Evolutionary conservation across 2,797 vertebrate genomes (phyloP).

Genomic region (Eulemur rubriventer): DNA sequence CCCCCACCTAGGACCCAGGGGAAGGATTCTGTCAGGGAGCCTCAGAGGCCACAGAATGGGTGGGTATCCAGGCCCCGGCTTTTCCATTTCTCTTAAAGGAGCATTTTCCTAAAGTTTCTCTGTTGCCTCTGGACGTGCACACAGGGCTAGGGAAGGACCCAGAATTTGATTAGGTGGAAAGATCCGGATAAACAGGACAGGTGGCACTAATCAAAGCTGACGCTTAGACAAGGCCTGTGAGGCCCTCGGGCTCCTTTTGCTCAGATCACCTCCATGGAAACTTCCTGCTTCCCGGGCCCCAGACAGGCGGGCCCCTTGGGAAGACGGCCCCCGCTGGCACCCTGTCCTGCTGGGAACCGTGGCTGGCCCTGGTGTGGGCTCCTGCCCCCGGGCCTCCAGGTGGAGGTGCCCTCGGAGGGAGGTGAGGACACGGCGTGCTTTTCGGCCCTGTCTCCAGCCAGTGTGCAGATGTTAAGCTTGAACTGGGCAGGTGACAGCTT

Average conservation of each 20-base stretch:
- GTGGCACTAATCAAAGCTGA: neutral
- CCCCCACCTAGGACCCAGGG: neutral
- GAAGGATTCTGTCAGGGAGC: neutral
- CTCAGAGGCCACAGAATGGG: neutral
- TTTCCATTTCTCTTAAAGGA: neutral
- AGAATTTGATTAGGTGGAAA: neutral
- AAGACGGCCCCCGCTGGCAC: neutral
- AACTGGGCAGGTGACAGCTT: neutral
- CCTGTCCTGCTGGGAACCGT: rapidly evolving
- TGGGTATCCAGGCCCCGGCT: neutral
- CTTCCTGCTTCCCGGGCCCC: neutral
- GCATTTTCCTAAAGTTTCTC: neutral
- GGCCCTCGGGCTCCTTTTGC: neutral
- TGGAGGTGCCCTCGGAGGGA: neutral
- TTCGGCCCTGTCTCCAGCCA: neutral
- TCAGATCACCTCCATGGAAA: neutral
- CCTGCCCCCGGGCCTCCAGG: neutral
- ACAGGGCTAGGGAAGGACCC: neutral
- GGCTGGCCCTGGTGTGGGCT: rapidly evolving
- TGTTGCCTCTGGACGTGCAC: neutral
- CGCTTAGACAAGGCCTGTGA: neutral
- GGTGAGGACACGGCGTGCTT: rapidly evolving
- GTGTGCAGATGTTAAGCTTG: neutral
- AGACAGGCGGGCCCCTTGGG: neutral
- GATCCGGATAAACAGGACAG: neutral